Conservation (phyloP, 2,113 vertebrate species). For the Carassius gibelio region DNA sequence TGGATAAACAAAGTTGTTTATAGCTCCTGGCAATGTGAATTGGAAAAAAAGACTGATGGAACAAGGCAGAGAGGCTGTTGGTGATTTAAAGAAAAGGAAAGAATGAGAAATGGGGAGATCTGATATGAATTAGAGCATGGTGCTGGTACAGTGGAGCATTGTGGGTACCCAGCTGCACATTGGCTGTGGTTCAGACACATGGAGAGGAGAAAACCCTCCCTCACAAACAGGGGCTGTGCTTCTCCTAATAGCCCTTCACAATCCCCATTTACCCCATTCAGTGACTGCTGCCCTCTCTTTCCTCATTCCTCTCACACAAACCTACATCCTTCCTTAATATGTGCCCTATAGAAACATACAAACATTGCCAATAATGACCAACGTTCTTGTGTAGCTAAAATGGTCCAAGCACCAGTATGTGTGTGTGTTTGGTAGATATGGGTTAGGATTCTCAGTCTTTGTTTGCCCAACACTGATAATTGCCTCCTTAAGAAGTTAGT, state of each 20-base stretch:
- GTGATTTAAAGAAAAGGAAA: neutral
- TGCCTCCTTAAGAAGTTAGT: conserved; percentile 23
- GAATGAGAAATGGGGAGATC: conserved; percentile 36
- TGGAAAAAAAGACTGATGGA: neutral
- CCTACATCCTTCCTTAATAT: neutral
- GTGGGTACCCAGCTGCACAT: conserved; percentile 68
- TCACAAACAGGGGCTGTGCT: conserved; percentile 32
- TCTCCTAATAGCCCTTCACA: neutral
- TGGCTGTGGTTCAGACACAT: conserved; percentile 61
- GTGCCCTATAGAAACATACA: neutral
- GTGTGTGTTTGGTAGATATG: neutral
- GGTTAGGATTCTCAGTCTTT: neutral
- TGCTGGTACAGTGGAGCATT: conserved; percentile 70
- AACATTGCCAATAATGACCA: neutral
- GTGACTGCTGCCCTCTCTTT: neutral
- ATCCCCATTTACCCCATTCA: conserved; percentile 27
- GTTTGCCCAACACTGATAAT: conserved; percentile 28
- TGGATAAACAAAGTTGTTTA: conserved; percentile 21
- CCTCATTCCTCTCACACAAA: neutral
- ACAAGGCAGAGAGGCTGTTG: conserved; percentile 10
- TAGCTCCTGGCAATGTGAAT: neutral
- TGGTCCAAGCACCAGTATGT: neutral
- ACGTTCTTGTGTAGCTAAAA: neutral
- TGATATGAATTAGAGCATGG: conserved; percentile 64
- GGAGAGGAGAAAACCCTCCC: conserved; percentile 26